Evolutionary conservation across 2,113 vertebrate genomes (phyloP).

Genomic region (Odontophorus gujanensis): DNA sequence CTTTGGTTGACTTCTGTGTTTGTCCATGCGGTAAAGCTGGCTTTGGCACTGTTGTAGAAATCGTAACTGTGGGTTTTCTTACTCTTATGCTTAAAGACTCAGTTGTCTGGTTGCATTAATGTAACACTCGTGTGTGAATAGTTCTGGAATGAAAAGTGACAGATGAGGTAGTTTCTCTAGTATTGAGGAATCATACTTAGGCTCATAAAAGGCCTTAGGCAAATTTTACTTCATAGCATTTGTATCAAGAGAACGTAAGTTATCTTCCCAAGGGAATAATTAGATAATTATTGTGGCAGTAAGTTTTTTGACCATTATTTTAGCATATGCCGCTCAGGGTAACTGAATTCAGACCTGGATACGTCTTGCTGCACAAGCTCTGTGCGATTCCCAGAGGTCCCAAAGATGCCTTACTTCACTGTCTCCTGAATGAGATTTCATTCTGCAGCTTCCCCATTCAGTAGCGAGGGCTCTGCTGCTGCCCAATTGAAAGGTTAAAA

Average conservation of each 20-base stretch:
- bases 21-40: background rate
- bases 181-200: background rate
- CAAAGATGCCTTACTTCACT: background rate
- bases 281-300: constrained; percentile 9
- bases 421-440: constrained; percentile 16
- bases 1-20: background rate
- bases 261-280: constrained; percentile 16
- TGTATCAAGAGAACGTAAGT: background rate
- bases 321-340: background rate
- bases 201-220: background rate
- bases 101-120: background rate
- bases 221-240: background rate
- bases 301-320: constrained; percentile 34
- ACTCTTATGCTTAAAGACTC: background rate
- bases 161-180: background rate
- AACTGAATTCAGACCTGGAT: background rate
- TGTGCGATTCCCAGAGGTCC: background rate
- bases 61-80: constrained; percentile 3
- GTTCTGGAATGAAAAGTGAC: constrained; percentile 1
- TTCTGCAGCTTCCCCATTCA: background rate
- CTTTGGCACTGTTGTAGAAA: background rate
- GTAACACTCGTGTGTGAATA: background rate
- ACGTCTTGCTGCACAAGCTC: background rate
- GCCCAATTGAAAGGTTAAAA: background rate
- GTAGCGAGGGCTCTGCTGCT: background rate